Evolutionary conservation across 2,888 invertebrate species (phyloP), one percentile per base, ranked within the genome.

Genomic region (Anodontia alba): DNA sequence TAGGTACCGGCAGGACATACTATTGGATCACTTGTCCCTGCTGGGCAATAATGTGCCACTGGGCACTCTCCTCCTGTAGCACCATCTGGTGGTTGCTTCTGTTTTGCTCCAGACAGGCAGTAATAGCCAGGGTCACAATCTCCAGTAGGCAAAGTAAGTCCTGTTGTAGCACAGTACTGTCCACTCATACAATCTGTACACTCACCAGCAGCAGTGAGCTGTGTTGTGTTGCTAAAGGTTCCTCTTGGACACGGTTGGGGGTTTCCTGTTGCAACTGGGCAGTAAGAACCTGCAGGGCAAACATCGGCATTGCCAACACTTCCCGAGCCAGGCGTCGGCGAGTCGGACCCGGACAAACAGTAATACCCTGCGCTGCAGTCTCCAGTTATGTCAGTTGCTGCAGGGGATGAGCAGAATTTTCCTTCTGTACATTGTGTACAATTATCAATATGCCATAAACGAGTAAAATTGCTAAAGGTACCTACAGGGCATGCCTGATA

Each of bases 381-480:
- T 12, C 91, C 93, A 31, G 90, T 87, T 0, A 88, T 87, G 7
- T 81, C 69, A 5, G 91, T 92, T 20, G 90, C 90, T 78, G 91
- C 92, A 10, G 84, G 82, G 20, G 74, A 73, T 26, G 77, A 83
- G 80, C 93, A 94, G 85, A 93, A 94, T 72, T 82, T 90, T 0
- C 94, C 93, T 23, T 90, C 92, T 15, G 90, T 88, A 82, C 93
- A 94, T 43, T 90, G 88, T 0, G 92, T 93, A 82, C 93, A 94
- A 86, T 93, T 90, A 51, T 83, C 78, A 10, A 81, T 88, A 66
- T 89, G 82, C 69, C 88, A 90, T 31, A 94, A 81, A 7, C 92
- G 91, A 12, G 83, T 73, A 26, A 73, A 68, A 5, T 80, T 82
- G 79, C 93, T 93, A 76, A 86, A 93, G 0, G 93, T 93, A 1